A percentile compares a stretch with the other conserved stretches of the same genome.
Conservation (phyloP, 1,140 invertebrate species). For the Venustaconcha ellipsiformis region DNA sequence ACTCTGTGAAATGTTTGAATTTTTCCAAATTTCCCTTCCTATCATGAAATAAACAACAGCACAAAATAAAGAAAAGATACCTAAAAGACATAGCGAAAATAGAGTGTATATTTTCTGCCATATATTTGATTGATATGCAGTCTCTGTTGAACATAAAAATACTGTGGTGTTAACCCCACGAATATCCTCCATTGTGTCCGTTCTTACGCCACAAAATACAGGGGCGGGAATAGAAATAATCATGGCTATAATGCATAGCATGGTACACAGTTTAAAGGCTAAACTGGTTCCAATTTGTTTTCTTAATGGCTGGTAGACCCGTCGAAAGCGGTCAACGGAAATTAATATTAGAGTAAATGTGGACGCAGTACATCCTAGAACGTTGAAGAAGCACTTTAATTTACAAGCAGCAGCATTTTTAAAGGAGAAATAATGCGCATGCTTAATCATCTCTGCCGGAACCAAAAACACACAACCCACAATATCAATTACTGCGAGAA, state of each 20-base stretch:
- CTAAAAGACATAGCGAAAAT: too few species aligned
- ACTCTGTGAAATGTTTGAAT: too few species aligned
- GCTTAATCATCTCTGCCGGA: conserved; percentile 28
- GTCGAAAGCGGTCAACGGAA: conserved; percentile 20
- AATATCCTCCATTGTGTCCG: neutral
- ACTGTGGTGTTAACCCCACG: conserved; percentile 6
- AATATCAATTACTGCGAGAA: conserved; percentile 18
- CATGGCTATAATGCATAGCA: conserved; percentile 11
- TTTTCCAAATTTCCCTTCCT: too few species aligned
- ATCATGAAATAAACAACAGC: too few species aligned
- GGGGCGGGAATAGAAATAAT: conserved; percentile 11
- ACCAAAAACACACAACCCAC: conserved; percentile 15
- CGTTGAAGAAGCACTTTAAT: conserved; percentile 27
- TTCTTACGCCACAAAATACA: conserved; percentile 19
- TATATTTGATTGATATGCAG: conserved; percentile 3
- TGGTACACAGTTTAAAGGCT: conserved; percentile 9
- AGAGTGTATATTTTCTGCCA: conserved; percentile 8
- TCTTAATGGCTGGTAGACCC: conserved; percentile 20
- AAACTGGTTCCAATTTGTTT: conserved; percentile 18
- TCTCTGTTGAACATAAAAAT: conserved; percentile 18
- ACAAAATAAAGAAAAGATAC: too few species aligned
- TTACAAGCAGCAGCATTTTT: conserved; percentile 11
- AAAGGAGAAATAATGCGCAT: conserved; percentile 20
- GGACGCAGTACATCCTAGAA: conserved; percentile 8
- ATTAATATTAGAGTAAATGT: conserved; percentile 15